Evolutionary conservation across 2,797 vertebrate species (phyloP).

Genomic region (Myripristis murdjan): DNA sequence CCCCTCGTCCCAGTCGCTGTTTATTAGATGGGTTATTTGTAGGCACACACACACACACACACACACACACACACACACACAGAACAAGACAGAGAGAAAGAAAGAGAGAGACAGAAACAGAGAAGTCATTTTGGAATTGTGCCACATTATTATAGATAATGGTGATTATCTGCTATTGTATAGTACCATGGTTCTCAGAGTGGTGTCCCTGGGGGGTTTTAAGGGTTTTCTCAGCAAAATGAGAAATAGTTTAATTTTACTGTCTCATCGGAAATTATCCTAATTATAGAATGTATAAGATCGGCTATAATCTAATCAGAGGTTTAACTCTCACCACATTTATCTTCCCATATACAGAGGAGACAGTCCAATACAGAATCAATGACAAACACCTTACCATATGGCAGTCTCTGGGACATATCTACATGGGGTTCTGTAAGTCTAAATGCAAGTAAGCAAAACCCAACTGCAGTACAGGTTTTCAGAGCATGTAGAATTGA

Average conservation of each 20-base stretch:
- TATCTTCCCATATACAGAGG: neutral
- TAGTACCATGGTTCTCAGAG: neutral
- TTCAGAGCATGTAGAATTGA: too few species aligned
- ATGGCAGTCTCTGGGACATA: neutral
- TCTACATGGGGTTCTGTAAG: neutral
- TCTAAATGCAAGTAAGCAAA: neutral
- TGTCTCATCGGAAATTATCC: neutral
- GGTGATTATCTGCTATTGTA: slow-evolving; percentile 1
- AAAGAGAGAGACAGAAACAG: neutral
- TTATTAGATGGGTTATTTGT: slow-evolving; percentile 67
- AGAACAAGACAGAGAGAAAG: slow-evolving; percentile 11
- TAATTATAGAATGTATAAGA: slow-evolving; percentile 5
- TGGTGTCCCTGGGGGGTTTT: neutral
- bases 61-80: slow-evolving; percentile 14
- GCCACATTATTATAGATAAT: slow-evolving; percentile 8
- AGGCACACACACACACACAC: slow-evolving; percentile 9
- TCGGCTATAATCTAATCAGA: neutral
- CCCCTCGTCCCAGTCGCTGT: slow-evolving; percentile 39
- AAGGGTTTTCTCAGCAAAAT: neutral
- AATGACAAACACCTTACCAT: too few species aligned
- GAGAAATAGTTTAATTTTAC: neutral
- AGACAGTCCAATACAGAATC: slow-evolving; percentile 21
- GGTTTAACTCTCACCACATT: slow-evolving; percentile 9
- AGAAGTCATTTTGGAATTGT: slow-evolving; percentile 16
- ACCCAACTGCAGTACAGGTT: too few species aligned